These are phyloP conservation scores for Porites evermanni DNA, from an alignment of 92 coral and sea anemone species.

Conservation along the genomic window DNA sequence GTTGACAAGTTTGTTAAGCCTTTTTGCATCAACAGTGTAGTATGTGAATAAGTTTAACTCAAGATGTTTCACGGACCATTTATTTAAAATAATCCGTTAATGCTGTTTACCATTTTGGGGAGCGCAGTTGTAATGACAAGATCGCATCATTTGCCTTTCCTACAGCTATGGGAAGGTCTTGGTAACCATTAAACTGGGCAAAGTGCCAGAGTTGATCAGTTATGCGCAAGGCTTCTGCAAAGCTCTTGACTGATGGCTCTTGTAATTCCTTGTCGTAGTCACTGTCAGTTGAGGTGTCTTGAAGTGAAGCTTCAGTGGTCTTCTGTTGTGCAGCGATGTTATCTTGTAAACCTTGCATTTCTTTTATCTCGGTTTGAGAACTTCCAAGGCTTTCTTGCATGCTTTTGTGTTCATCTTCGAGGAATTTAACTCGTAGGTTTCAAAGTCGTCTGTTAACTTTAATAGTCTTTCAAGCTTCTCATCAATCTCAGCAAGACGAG, in stretches of 20 bases:
- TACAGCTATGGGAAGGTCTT: neutral
- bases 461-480: no score
- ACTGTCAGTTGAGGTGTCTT: neutral
- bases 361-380: no score
- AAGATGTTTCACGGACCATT: neutral
- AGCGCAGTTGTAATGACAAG: slow-evolving; percentile 1
- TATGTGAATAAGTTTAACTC: neutral
- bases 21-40: neutral
- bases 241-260: slow-evolving; percentile 5
- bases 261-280: neutral
- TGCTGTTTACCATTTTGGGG: neutral
- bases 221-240: neutral
- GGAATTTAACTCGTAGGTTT: no score
- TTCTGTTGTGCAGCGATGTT: no score
- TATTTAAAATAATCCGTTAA: neutral
- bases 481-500: no score
- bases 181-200: slow-evolving; percentile 16
- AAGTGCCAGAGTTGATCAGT: neutral
- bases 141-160: slow-evolving; percentile 2
- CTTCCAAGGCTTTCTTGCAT: no score
- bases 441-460: no score
- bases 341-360: no score
- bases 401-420: no score
- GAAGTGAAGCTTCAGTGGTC: no score
- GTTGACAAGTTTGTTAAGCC: neutral